Conservation (phyloP, 2,113 vertebrate genomes). For the Corapipo altera region DNA sequence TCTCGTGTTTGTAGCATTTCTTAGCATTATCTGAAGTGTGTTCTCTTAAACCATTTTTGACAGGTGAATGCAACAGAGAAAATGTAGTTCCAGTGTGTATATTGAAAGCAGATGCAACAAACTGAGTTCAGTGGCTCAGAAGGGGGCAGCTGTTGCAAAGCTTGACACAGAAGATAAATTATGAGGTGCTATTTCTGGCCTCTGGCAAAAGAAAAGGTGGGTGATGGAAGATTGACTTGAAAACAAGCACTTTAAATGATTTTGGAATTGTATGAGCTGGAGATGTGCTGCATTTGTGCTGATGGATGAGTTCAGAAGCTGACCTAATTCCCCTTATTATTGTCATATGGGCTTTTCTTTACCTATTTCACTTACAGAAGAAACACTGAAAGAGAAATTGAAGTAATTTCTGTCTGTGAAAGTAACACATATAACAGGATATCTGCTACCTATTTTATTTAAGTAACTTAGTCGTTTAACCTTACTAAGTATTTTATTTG, state of each 20-base stretch:
- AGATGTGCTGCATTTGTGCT: neutral
- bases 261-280: neutral
- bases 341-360: neutral
- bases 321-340: conserved; percentile 5
- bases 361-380: neutral
- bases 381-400: neutral
- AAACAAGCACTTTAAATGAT: conserved; percentile 34
- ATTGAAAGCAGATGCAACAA: conserved; percentile 45
- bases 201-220: neutral
- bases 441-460: neutral
- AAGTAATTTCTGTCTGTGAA: neutral
- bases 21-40: neutral
- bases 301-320: conserved; percentile 6
- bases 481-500: neutral
- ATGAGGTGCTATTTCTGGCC: conserved; percentile 40
- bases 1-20: neutral
- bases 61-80: conserved; percentile 30
- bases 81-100: neutral
- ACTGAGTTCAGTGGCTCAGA: neutral
- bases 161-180: neutral
- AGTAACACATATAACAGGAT: neutral
- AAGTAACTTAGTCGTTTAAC: neutral
- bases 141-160: conserved; percentile 10
- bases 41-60: conserved; percentile 36
- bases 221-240: neutral